Evolutionary conservation across 2,113 vertebrate genomes (phyloP).

Genomic region (Callospermophilus lateralis): DNA sequence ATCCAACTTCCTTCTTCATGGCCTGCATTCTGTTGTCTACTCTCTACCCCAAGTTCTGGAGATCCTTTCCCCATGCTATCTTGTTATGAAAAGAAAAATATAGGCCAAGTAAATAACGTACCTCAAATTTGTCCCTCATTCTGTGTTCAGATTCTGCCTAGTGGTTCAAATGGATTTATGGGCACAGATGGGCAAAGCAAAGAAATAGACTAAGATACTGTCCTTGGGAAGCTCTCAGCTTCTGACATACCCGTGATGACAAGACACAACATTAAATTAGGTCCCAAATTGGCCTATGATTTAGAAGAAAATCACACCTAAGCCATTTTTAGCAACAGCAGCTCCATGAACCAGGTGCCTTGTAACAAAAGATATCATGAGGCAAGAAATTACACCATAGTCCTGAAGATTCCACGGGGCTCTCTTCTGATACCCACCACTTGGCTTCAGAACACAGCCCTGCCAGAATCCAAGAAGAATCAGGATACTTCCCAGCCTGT

Average conservation of each 20-base stretch:
- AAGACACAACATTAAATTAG: slow-evolving; percentile 67
- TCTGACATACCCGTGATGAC: slow-evolving; percentile 56
- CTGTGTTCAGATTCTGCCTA: slow-evolving; percentile 6
- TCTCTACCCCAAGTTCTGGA: neutral
- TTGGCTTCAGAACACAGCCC: slow-evolving; percentile 6
- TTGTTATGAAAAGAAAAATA: slow-evolving; percentile 10
- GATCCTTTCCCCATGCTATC: neutral
- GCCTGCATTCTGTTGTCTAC: neutral
- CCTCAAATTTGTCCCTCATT: neutral
- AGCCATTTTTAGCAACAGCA: slow-evolving; percentile 74
- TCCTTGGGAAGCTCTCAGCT: slow-evolving; percentile 56
- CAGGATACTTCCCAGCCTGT: neutral
- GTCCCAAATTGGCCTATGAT: slow-evolving; percentile 53
- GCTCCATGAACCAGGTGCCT: slow-evolving; percentile 52
- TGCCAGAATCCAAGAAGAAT: neutral
- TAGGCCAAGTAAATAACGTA: neutral
- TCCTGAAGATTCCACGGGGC: neutral
- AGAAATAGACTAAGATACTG: neutral
- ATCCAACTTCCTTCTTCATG: neutral
- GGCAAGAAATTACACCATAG: neutral
- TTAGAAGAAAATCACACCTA: slow-evolving; percentile 80
- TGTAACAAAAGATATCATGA: slow-evolving; percentile 55
- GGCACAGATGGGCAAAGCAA: neutral
- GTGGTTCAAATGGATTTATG: neutral
- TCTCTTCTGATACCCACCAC: neutral